phyloP scores from a whole-genome alignment of 2,888 invertebrate species.

The Ptychoptera contaminata region DNA sequence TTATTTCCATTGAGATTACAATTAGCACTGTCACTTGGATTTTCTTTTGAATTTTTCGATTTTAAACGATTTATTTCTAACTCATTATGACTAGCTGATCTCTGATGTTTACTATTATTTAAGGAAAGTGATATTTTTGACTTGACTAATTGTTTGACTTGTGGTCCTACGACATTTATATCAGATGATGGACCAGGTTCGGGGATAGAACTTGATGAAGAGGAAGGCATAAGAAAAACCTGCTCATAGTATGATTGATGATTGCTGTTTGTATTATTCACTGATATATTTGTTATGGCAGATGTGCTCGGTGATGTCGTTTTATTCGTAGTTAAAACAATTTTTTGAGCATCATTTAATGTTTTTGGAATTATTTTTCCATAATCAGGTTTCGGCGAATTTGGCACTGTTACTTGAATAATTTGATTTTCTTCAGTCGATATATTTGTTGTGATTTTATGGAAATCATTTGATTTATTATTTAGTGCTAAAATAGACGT shows the following conservation, averaged over 20 bases:
- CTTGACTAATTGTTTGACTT: not conserved
- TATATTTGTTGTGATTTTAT: not conserved
- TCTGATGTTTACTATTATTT: not conserved
- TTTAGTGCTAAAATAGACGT: too few relatives aligned
- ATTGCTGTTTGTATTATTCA: constrained; percentile 17
- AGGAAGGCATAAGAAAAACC: constrained; percentile 25
- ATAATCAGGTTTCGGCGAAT: constrained; percentile 8
- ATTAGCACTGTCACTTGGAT: not conserved
- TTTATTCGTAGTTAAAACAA: not conserved
- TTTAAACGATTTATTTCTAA: constrained; percentile 4
- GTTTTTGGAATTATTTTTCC: constrained; percentile 11
- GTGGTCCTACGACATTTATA: too few relatives aligned
- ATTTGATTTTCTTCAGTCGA: not conserved
- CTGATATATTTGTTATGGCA: constrained; percentile 26
- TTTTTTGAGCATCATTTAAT: constrained; percentile 1
- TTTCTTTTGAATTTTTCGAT: not conserved
- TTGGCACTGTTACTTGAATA: constrained; percentile 1
- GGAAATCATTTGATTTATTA: too few relatives aligned
- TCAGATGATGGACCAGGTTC: constrained; percentile 2
- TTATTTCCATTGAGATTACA: not conserved
- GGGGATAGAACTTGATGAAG: constrained; percentile 11
- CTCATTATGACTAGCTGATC: constrained; percentile 3
- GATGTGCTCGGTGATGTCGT: constrained; percentile 10
- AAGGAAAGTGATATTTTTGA: not conserved
- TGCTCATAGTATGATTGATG: constrained; percentile 22